These are phyloP conservation scores for Pteronotus mesoamericanus DNA, from an alignment of 2,797 vertebrate genomes.

Conservation along the genomic window DNA sequence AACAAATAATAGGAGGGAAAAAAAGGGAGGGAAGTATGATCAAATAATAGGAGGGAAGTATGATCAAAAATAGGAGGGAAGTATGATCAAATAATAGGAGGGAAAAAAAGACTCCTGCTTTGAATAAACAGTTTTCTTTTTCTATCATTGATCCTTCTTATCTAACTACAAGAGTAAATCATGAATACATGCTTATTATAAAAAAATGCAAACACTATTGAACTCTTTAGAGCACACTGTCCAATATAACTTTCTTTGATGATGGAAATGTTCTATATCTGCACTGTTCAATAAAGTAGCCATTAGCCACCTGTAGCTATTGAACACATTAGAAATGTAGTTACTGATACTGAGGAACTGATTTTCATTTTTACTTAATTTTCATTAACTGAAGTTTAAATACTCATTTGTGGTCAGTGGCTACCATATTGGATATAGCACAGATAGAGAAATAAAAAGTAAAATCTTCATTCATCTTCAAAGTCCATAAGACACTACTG, in stretches of 20 bases:
- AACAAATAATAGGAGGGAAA: too few relatives aligned
- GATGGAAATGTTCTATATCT: conserved; percentile 37
- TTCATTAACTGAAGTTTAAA: conserved; percentile 48
- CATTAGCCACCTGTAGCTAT: conserved; percentile 54
- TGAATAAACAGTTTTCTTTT: conserved; percentile 34
- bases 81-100: background rate
- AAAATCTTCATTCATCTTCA: background rate
- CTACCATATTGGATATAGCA: background rate
- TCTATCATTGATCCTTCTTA: conserved; percentile 19
- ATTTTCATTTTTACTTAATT: conserved; percentile 43
- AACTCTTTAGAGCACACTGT: background rate
- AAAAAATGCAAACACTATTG: conserved; percentile 52
- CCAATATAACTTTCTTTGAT: conserved; percentile 30
- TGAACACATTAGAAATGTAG: background rate
- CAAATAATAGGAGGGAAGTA: background rate
- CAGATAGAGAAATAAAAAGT: background rate
- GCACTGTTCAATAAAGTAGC: background rate
- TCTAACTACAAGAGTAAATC: conserved; percentile 63
- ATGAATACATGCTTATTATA: background rate
- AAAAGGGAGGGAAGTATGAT: too few relatives aligned
- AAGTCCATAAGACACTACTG: background rate
- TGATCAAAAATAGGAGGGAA: background rate
- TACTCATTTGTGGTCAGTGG: background rate
- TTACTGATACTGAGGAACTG: background rate
- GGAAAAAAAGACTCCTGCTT: background rate